Evolutionary conservation across 2,888 invertebrate species (phyloP).

Genomic region (Diarsia dahlii): DNA sequence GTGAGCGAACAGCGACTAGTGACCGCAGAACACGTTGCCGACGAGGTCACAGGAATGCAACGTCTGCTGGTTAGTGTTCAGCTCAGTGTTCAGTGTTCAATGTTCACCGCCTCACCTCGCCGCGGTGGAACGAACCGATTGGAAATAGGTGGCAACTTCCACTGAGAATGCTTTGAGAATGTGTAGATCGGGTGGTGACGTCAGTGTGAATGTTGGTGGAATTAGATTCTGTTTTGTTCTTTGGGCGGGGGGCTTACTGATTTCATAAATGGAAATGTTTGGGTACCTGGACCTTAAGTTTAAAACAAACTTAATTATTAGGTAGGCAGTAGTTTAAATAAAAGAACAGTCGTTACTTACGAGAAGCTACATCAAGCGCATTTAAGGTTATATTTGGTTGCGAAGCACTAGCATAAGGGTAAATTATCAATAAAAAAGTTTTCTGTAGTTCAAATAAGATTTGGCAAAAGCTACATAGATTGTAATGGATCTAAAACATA

Average conservation of each 20-base stretch:
- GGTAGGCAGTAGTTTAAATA: too few species aligned
- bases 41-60: conserved; percentile 37
- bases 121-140: conserved; percentile 1
- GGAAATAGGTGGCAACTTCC: conserved; percentile 11
- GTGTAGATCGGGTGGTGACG: not conserved
- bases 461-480: not conserved
- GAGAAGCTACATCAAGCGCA: too few species aligned
- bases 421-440: too few species aligned
- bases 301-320: too few species aligned
- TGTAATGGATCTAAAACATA: not conserved
- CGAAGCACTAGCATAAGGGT: too few species aligned
- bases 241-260: not conserved
- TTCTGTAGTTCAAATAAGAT: not conserved
- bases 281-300: too few species aligned
- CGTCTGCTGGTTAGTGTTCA: conserved; percentile 16
- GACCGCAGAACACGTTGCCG: conserved; percentile 1
- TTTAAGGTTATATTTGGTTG: too few species aligned
- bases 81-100: not conserved
- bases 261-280: not conserved
- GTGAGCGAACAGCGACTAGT: conserved; percentile 7
- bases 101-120: not conserved
- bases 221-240: not conserved
- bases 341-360: fast-evolving
- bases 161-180: conserved; percentile 7
- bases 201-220: not conserved